phyloP scores from a whole-genome alignment of 2,113 vertebrate genomes.

The Triplophysa dalaica region DNA sequence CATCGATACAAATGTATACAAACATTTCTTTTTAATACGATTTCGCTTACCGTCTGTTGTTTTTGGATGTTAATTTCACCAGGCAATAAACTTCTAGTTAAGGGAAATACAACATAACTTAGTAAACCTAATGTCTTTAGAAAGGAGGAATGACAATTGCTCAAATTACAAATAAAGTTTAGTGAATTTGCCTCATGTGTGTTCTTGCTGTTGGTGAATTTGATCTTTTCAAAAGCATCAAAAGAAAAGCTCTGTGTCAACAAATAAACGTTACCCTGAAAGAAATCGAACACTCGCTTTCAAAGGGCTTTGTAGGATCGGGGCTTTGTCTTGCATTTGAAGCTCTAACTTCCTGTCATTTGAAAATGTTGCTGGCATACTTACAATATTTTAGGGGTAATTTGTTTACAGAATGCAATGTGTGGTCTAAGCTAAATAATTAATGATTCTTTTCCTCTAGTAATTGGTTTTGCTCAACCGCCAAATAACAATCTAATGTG shows the following conservation, averaged over 20 bases:
- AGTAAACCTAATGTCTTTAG: too few relatives aligned
- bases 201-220: not conserved
- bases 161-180: not conserved
- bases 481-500: slow-evolving; percentile 63
- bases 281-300: not conserved
- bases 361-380: slow-evolving; percentile 38
- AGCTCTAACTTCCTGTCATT: slow-evolving; percentile 46
- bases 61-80: too few relatives aligned
- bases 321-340: slow-evolving; percentile 19
- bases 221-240: slow-evolving; percentile 18
- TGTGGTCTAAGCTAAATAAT: slow-evolving; percentile 67
- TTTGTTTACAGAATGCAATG: slow-evolving; percentile 66
- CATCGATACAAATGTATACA: too few relatives aligned
- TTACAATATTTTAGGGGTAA: slow-evolving; percentile 54
- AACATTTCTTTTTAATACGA: too few relatives aligned
- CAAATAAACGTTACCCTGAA: not conserved
- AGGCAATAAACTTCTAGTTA: too few relatives aligned
- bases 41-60: too few relatives aligned
- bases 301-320: not conserved
- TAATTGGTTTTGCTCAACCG: slow-evolving; percentile 65
- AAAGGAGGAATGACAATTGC: not conserved
- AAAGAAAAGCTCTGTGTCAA: not conserved
- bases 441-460: slow-evolving; percentile 62
- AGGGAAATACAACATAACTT: too few relatives aligned
- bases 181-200: not conserved